A percentile compares a stretch with the other conserved stretches of the same genome.
phyloP scores from a whole-genome alignment of 2,888 invertebrate genomes.

The Parnassius glacialis region DNA sequence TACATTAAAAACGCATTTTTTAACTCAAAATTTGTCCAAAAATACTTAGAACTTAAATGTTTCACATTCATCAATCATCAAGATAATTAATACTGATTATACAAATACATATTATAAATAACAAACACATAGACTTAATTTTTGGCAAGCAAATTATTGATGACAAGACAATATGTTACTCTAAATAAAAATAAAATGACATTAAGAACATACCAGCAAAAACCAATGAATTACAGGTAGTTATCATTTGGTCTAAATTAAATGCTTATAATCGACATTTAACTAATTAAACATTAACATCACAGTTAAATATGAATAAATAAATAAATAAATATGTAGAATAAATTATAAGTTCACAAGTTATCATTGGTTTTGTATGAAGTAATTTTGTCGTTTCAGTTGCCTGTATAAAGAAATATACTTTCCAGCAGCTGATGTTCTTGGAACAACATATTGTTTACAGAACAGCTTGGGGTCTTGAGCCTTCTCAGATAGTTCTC shows the following conservation, averaged over 20 bases:
- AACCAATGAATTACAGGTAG: conserved; percentile 42
- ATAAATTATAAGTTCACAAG: conserved; percentile 37
- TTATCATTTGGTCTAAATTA: conserved; percentile 71
- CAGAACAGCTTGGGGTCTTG: conserved; percentile 86
- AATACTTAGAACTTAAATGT: not conserved
- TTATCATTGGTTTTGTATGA: conserved; percentile 73
- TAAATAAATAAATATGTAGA: conserved; percentile 58
- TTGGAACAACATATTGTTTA: conserved; percentile 89
- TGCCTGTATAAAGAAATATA: conserved; percentile 91
- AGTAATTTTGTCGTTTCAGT: conserved; percentile 77
- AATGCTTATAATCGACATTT: conserved; percentile 69
- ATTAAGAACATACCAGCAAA: conserved; percentile 31
- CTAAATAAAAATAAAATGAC: conserved; percentile 20
- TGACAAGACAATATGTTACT: conserved; percentile 7
- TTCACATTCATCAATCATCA: conserved; percentile 3
- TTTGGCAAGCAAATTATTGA: conserved; percentile 23
- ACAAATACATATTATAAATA: conserved; percentile 13
- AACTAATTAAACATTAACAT: conserved; percentile 66
- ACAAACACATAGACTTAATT: conserved; percentile 14
- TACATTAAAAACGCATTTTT: not conserved
- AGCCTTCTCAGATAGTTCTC: conserved; percentile 85
- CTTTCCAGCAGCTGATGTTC: conserved; percentile 90
- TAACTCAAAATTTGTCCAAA: not conserved
- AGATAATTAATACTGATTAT: conserved; percentile 23
- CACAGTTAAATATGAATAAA: conserved; percentile 78